Conservation (phyloP, 2,113 vertebrate genomes). For the Xiphias gladius region DNA sequence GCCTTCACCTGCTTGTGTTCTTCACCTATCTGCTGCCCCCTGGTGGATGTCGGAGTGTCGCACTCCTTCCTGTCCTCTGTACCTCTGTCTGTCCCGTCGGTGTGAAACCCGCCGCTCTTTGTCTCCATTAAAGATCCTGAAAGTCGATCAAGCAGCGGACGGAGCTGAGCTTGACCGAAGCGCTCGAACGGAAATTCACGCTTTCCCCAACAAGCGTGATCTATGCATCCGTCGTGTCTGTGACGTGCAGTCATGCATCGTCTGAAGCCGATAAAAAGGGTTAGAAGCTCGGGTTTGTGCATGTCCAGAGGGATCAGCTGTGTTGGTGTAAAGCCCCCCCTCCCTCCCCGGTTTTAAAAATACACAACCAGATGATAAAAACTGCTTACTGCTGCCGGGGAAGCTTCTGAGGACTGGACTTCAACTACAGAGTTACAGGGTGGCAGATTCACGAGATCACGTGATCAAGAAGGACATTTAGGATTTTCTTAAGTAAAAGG, state of each 20-base stretch:
- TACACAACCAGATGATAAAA: too few relatives aligned
- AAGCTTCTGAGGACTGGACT: not conserved
- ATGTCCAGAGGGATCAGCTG: slow-evolving; percentile 10
- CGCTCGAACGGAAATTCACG: not conserved
- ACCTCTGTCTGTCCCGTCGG: slow-evolving; percentile 40
- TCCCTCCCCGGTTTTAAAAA: not conserved
- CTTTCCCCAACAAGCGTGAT: not conserved
- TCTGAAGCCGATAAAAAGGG: too few relatives aligned
- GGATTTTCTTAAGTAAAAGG: not conserved
- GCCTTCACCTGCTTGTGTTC: slow-evolving; percentile 37
- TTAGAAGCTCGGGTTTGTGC: not conserved
- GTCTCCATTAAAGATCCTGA: slow-evolving; percentile 5
- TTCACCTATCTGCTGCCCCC: slow-evolving; percentile 49
- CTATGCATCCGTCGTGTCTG: slow-evolving; percentile 5
- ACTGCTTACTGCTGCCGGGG: not conserved
- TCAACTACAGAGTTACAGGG: not conserved
- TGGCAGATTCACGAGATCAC: too few relatives aligned
- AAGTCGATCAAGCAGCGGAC: slow-evolving; percentile 1
- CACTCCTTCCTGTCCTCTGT: slow-evolving; percentile 13
- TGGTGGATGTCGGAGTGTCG: slow-evolving; percentile 6
- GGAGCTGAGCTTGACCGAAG: not conserved
- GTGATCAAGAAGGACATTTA: not conserved
- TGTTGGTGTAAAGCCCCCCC: not conserved
- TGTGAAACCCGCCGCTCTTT: slow-evolving; percentile 23
- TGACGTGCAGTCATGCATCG: too few relatives aligned